Evolutionary conservation across 92 coral and sea anemone species (phyloP).

Genomic region (Heteractis magnifica): DNA sequence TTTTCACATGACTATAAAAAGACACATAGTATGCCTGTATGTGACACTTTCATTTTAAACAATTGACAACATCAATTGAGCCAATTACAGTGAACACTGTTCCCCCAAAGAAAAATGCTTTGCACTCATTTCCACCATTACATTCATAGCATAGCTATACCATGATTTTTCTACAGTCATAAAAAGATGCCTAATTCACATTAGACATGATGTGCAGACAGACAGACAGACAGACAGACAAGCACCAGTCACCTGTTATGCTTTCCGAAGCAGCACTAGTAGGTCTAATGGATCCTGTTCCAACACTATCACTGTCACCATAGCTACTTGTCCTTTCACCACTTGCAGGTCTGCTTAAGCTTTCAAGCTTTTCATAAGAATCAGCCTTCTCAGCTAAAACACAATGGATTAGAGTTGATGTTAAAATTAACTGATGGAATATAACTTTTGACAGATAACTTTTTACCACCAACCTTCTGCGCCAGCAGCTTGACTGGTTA

Average conservation of each 20-base stretch:
- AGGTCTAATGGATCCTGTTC: conserved; percentile 75
- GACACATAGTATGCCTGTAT: too few relatives aligned
- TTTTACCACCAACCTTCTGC: conserved; percentile 57
- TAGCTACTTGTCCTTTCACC: conserved; percentile 78
- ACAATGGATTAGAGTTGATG: background rate
- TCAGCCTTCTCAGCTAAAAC: conserved; percentile 57
- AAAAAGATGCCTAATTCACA: too few relatives aligned
- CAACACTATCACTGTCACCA: conserved; percentile 85
- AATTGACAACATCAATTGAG: too few relatives aligned
- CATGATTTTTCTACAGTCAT: too few relatives aligned
- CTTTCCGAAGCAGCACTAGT: conserved; percentile 87
- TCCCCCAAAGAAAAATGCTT: too few relatives aligned
- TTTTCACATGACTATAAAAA: too few relatives aligned
- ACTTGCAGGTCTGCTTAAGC: conserved; percentile 97
- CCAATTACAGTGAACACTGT: too few relatives aligned
- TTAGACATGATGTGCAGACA: background rate
- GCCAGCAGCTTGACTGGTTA: conserved; percentile 33
- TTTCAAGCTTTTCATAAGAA: conserved; percentile 73
- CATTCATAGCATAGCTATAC: too few relatives aligned
- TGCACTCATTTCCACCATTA: too few relatives aligned
- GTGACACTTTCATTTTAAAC: too few relatives aligned
- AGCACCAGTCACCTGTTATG: conserved; percentile 48
- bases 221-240: background rate
- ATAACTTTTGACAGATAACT: too few relatives aligned
- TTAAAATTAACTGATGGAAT: background rate